Conservation (phyloP, 2,113 vertebrate species). For the Emydura subglobosa region DNA sequence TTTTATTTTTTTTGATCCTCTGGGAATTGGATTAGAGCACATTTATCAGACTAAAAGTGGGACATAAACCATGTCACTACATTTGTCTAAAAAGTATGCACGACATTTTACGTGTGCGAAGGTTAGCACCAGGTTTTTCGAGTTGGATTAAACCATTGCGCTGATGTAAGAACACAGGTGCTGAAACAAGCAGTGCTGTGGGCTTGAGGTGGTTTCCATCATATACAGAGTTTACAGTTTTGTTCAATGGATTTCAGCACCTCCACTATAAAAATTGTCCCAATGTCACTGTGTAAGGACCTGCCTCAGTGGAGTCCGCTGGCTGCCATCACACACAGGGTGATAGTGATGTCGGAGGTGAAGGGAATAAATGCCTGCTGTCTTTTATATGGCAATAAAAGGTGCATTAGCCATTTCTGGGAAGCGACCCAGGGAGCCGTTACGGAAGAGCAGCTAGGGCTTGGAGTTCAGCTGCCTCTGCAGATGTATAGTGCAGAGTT, state of each 20-base stretch:
- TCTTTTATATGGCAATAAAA: not conserved
- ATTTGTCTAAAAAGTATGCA: not conserved
- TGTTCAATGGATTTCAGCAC: too few species aligned
- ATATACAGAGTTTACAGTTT: too few species aligned
- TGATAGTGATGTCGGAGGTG: not conserved
- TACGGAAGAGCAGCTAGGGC: not conserved
- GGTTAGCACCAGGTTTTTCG: not conserved
- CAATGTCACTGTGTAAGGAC: too few species aligned
- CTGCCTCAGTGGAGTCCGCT: not conserved
- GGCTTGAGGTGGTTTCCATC: not conserved
- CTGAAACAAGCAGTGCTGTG: not conserved
- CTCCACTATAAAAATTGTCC: too few species aligned
- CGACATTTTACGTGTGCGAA: not conserved
- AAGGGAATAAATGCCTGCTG: not conserved
- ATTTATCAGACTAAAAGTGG: conserved; percentile 59
- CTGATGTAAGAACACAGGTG: not conserved
- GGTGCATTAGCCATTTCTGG: not conserved
- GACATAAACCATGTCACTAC: conserved; percentile 36
- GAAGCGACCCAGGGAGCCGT: not conserved
- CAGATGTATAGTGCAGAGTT: not conserved
- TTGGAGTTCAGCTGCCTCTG: not conserved
- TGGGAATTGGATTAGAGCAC: conserved; percentile 48
- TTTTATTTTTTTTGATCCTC: conserved; percentile 33
- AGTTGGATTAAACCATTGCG: not conserved
- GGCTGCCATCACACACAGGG: not conserved